These are phyloP conservation scores for Vultur gryphus DNA, from an alignment of 2,797 vertebrate genomes.

Conservation along the genomic window DNA sequence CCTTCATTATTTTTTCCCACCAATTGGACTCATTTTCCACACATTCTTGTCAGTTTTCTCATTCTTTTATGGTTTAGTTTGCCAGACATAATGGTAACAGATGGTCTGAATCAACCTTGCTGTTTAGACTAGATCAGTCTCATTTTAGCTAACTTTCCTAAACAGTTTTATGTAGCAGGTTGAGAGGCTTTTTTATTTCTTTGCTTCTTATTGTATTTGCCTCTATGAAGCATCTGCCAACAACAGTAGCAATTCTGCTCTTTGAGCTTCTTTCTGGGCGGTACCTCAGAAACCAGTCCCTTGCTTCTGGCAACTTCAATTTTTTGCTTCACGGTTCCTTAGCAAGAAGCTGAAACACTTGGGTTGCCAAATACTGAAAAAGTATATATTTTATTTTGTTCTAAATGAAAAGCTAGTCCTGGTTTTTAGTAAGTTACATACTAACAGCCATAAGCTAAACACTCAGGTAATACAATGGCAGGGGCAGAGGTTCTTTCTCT, in stretches of 20 bases:
- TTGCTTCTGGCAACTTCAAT: neutral
- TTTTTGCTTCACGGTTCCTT: neutral
- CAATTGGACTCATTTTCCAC: conserved; percentile 24
- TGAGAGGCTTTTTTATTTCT: neutral
- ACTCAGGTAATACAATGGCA: neutral
- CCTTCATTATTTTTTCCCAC: neutral
- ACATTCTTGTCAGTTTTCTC: conserved; percentile 48
- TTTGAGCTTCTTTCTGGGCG: neutral
- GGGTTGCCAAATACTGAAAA: neutral
- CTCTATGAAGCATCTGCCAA: neutral
- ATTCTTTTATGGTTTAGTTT: conserved; percentile 25
- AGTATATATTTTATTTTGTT: neutral
- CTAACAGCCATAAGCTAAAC: neutral
- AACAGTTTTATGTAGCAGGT: neutral
- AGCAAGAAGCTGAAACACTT: neutral
- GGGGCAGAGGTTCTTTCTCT: neutral
- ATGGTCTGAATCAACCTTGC: conserved; percentile 46
- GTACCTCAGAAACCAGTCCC: neutral
- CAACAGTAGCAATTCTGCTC: neutral
- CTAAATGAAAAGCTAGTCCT: neutral
- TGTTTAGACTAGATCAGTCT: conserved; percentile 45
- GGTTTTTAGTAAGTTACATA: neutral
- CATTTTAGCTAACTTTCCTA: neutral
- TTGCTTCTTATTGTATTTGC: neutral
- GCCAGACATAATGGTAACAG: conserved; percentile 35